A percentile compares a stretch with the other conserved stretches of the same genome.
These are phyloP conservation scores for Ia io DNA, from an alignment of 2,113 vertebrate species.

Conservation along the genomic window DNA sequence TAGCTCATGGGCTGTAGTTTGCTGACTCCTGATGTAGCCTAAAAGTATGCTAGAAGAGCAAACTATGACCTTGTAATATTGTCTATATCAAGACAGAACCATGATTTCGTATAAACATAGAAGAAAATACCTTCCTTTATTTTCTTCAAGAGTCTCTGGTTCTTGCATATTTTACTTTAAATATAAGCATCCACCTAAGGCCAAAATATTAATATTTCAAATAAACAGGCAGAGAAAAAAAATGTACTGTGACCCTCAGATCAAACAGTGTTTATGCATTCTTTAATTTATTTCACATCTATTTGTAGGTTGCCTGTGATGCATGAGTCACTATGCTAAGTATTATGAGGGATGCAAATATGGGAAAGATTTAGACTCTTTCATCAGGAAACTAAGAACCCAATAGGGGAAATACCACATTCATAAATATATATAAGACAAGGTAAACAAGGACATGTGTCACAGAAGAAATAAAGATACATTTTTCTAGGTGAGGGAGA, in stretches of 20 bases:
- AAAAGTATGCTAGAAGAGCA: neutral
- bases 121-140: neutral
- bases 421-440: neutral
- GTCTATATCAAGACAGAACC: neutral
- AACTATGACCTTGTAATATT: neutral
- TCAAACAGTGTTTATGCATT: neutral
- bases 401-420: neutral
- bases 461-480: slow-evolving; percentile 9
- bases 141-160: neutral
- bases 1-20: neutral
- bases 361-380: neutral
- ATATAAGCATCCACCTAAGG: neutral
- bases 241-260: neutral
- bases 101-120: neutral
- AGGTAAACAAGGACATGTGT: neutral
- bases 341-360: neutral
- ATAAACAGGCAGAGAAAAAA: neutral
- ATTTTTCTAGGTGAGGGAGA: neutral
- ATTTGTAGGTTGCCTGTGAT: neutral
- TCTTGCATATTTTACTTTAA: neutral
- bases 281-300: slow-evolving; percentile 1
- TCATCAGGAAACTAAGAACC: neutral
- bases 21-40: neutral
- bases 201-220: slow-evolving; percentile 7
- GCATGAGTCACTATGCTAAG: neutral